Evolutionary conservation across 2,888 invertebrate genomes (phyloP).

Genomic region (Cynaeus angustus): DNA sequence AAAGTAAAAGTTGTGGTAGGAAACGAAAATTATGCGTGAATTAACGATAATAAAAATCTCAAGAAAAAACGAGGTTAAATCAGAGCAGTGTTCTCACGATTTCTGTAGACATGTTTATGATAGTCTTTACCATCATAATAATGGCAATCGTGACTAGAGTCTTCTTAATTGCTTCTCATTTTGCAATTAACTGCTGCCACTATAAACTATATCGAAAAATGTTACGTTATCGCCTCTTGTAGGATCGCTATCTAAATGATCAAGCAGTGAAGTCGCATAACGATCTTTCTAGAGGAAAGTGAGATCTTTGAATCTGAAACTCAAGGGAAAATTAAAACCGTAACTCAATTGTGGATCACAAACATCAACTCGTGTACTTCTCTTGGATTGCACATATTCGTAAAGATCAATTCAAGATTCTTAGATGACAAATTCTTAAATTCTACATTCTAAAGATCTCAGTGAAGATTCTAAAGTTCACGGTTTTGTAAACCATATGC

Average conservation of each 20-base stretch:
- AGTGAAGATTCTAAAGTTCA: too few species aligned
- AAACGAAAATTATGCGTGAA: not conserved
- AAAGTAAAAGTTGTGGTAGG: conserved; percentile 20
- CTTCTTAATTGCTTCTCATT: conserved; percentile 35
- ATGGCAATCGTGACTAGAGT: conserved; percentile 32
- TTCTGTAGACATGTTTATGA: conserved; percentile 17
- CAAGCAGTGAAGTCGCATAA: too few species aligned
- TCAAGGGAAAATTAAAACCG: too few species aligned
- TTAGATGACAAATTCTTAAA: too few species aligned
- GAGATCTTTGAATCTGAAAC: too few species aligned
- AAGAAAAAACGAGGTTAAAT: conserved; percentile 30
- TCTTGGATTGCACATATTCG: too few species aligned
- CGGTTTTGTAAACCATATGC: too few species aligned
- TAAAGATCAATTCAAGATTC: too few species aligned
- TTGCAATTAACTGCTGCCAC: conserved; percentile 27
- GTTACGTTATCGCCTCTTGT: not conserved
- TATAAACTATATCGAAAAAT: conserved; percentile 26
- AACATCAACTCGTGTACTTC: too few species aligned
- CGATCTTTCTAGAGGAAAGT: too few species aligned
- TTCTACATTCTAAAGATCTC: too few species aligned
- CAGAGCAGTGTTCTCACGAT: conserved; percentile 31
- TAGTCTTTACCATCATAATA: conserved; percentile 21
- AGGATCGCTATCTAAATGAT: conserved; percentile 16
- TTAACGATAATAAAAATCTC: conserved; percentile 4
- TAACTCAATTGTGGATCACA: too few species aligned